Evolutionary conservation across 2,113 vertebrate species (phyloP).

Genomic region (Poeciliopsis occidentalis): DNA sequence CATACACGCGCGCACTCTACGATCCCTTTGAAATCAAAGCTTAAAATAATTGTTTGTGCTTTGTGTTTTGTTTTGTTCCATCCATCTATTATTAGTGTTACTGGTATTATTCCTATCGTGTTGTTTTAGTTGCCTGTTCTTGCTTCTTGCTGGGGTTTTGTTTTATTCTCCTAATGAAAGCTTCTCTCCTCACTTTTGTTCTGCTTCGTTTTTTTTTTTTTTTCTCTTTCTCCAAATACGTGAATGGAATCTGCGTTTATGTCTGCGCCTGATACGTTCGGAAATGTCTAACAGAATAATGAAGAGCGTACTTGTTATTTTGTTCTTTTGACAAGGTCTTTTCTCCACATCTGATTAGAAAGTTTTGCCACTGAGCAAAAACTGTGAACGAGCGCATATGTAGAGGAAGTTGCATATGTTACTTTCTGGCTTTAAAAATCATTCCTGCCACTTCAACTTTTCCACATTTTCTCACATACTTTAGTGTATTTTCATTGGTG

Average conservation of each 20-base stretch:
- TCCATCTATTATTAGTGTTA: slow-evolving; percentile 75
- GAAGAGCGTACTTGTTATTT: slow-evolving; percentile 52
- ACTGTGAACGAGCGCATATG: background rate
- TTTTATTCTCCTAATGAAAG: slow-evolving; percentile 75
- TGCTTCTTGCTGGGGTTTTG: slow-evolving; percentile 61
- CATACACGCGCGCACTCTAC: slow-evolving; percentile 78
- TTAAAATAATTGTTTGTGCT: slow-evolving; percentile 78
- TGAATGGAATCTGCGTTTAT: slow-evolving; percentile 67
- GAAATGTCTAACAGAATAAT: slow-evolving; percentile 51
- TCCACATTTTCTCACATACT: too few relatives aligned
- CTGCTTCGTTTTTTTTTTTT: slow-evolving; percentile 36
- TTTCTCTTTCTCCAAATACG: slow-evolving; percentile 24
- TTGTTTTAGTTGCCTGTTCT: slow-evolving; percentile 65
- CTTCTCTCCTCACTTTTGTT: slow-evolving; percentile 66
- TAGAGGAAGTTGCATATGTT: background rate
- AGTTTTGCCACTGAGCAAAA: background rate
- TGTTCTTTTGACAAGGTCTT: background rate
- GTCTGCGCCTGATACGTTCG: slow-evolving; percentile 48
- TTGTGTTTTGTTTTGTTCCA: slow-evolving; percentile 72
- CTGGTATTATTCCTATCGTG: slow-evolving; percentile 72
- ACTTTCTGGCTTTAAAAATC: too few relatives aligned
- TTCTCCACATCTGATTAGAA: slow-evolving; percentile 24
- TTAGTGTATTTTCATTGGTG: too few relatives aligned
- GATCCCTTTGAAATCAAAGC: slow-evolving; percentile 79
- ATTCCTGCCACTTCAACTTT: too few relatives aligned